Base-by-base conservation (phyloP, 2,888 invertebrate genomes). In the Anthophora plumipes region DNA sequence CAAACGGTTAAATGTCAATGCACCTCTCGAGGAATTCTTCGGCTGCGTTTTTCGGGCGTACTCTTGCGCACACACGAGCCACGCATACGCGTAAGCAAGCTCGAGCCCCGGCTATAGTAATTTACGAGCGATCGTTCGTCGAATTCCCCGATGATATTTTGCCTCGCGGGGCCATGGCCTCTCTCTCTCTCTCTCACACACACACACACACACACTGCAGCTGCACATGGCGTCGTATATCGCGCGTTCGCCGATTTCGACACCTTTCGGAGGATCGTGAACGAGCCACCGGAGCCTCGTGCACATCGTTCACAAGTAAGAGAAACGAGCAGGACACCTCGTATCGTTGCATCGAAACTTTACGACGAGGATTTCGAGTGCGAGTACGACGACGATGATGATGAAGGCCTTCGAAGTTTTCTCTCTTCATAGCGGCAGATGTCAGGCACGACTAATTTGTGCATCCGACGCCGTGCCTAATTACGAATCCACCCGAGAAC, bases 71-170 rank as follows among this genome's bases (percentile, higher is more conserved):
- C 60, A 60, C 69, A 64, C 59, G 68, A 70, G 75, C 70, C 31
- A 31, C 31, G 31, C 31, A 31, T 31, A 31, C 31, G 31, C 31
- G 31, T 31, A 31, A 31, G 57, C 71, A 54, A 41, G 41, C 48
- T 20, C 41, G 25, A 12, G 61, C 39, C 70, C 72, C 73, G 75
- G 84, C 80, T 82, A 83, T 77, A 82, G 89, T 89, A 88, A 91
- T 91, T 91, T 91, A 91, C 89, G 91, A 89, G 85, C 86, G 89
- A 89, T 89, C 90, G 89, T 90, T 90, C 86, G 89, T 87, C 88
- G 88, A 90, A 90, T 90, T 90, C 86, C 72, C 85, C 84, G 89
- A 87, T 85, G 89, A 89, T 88, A 89, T 88, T 87, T 82, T 86
- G 89, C 89, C 90, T 87, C 77, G 85, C 90, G 87, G 89, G 83